Conservation (phyloP, 1,140 invertebrate species). For the Drosophila bocqueti region DNA sequence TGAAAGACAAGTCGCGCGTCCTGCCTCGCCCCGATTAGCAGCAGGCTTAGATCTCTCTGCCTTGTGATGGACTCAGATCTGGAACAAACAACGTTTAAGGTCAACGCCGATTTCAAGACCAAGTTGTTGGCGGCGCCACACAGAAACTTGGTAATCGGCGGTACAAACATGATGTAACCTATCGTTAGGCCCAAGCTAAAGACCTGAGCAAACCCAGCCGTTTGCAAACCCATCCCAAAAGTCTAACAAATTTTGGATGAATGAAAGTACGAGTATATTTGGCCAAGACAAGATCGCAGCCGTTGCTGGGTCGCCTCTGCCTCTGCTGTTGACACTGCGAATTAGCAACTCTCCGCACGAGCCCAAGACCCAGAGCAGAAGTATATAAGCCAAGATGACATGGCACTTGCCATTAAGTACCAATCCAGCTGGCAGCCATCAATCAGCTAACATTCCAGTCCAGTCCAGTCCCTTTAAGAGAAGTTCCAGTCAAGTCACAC, state of each 20-base stretch:
- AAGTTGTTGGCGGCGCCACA: constrained; percentile 24
- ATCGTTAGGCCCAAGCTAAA: constrained; percentile 45
- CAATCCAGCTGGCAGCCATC: constrained; percentile 28
- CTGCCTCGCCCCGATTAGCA: constrained; percentile 31
- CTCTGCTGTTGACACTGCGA: constrained; percentile 40
- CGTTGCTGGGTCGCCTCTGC: constrained; percentile 21
- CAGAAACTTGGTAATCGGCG: constrained; percentile 53
- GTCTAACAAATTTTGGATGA: constrained; percentile 57
- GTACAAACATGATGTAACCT: constrained; percentile 73
- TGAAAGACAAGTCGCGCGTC: constrained; percentile 3
- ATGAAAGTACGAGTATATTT: constrained; percentile 72
- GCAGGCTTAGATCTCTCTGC: not conserved
- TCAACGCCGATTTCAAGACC: constrained; percentile 68
- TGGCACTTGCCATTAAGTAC: constrained; percentile 54
- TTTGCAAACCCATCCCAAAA: constrained; percentile 58
- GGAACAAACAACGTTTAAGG: constrained; percentile 49
- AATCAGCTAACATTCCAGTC: constrained; percentile 14
- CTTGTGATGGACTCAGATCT: not conserved
- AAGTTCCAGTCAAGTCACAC: not conserved
- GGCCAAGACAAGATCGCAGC: constrained; percentile 42
- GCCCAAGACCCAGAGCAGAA: constrained; percentile 46
- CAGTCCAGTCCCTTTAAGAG: not conserved
- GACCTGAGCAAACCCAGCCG: constrained; percentile 57
- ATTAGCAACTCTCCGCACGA: constrained; percentile 70
- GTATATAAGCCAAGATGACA: constrained; percentile 61